These are phyloP conservation scores for Oreotrochilus melanogaster DNA, from an alignment of 2,113 vertebrate species.

Conservation along the genomic window DNA sequence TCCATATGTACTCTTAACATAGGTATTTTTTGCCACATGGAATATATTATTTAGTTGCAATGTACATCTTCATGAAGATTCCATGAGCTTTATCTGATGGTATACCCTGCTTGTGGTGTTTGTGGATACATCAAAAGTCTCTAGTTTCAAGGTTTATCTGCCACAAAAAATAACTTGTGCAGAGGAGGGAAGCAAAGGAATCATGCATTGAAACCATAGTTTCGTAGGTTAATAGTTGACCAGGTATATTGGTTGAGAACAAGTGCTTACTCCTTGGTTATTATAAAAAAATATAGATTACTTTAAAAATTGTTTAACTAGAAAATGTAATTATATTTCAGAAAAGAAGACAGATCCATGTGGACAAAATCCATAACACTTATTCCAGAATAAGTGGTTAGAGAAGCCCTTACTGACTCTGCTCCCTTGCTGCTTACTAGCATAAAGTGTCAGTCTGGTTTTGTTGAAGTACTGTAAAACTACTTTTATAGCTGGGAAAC, in stretches of 20 bases:
- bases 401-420: not conserved
- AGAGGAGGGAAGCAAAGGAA: not conserved
- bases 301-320: not conserved
- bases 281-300: not conserved
- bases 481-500: not conserved
- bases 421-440: not conserved
- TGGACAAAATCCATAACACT: not conserved
- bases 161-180: not conserved
- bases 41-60: not conserved
- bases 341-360: not conserved
- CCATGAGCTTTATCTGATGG: not conserved
- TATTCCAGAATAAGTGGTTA: not conserved
- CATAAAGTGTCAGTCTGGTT: not conserved
- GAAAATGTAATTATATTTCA: not conserved
- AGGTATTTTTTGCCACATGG: not conserved
- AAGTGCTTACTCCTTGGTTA: not conserved
- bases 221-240: not conserved
- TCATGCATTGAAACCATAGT: not conserved
- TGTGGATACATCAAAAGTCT: not conserved
- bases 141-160: not conserved
- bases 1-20: not conserved
- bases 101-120: not conserved
- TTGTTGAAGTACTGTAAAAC: not conserved
- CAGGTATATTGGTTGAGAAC: not conserved
- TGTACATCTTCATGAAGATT: not conserved